Percentiles rank a stretch among this genome's conserved stretches.
Conservation (phyloP, 2,113 vertebrate species). For the Bothrops jararaca region DNA sequence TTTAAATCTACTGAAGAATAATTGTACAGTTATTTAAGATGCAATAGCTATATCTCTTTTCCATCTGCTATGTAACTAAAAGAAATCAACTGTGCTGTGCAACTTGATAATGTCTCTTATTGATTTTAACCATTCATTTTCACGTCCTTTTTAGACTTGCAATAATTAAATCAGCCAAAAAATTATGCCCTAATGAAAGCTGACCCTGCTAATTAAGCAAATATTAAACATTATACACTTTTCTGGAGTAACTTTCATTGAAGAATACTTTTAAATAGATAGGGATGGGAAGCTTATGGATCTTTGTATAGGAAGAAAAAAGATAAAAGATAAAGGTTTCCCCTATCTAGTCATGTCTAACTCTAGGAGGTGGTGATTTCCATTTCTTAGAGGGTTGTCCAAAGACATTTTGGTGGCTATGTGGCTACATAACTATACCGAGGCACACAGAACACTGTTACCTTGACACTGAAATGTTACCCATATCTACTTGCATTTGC, state of each 20-base stretch:
- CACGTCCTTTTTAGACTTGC: not conserved
- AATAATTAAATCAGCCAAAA: not conserved
- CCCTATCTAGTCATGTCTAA: too few relatives aligned
- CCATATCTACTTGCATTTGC: not conserved
- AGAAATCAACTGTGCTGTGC: not conserved
- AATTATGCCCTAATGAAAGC: not conserved
- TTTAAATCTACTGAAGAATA: not conserved
- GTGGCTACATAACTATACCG: not conserved
- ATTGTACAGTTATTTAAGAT: not conserved
- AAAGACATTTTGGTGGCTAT: not conserved
- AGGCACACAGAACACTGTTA: not conserved
- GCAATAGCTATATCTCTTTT: not conserved
- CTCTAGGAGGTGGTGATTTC: not conserved
- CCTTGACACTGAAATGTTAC: not conserved
- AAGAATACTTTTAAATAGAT: not conserved
- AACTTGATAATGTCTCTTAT: not conserved
- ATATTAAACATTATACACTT: not conserved
- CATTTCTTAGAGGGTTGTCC: not conserved
- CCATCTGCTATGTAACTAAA: not conserved
- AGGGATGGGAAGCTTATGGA: not conserved
- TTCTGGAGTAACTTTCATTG: not conserved
- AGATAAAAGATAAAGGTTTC: too few relatives aligned
- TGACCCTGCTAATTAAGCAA: not conserved
- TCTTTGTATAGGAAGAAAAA: not conserved
- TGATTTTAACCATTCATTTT: not conserved